phyloP scores from a whole-genome alignment of 1,140 invertebrate genomes.

The Camponotus vicinus region DNA sequence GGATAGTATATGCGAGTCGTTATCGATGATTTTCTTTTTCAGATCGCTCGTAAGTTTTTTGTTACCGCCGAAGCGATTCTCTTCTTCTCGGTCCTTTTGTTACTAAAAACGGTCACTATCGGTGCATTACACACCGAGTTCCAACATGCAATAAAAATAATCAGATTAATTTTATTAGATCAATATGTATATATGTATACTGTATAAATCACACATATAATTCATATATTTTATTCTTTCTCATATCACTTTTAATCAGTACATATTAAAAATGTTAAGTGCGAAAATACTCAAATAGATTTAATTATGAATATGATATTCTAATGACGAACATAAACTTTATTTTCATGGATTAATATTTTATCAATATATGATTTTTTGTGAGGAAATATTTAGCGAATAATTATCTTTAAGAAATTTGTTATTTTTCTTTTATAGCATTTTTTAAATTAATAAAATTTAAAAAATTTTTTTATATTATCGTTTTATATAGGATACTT shows the following conservation, averaged over 20 bases:
- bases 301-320: neutral
- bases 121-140: neutral
- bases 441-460: no score
- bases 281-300: neutral
- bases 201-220: neutral
- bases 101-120: neutral
- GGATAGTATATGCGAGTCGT: constrained; percentile 58
- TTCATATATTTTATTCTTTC: neutral
- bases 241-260: neutral
- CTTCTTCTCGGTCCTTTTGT: neutral
- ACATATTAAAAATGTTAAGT: neutral
- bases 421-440: no score
- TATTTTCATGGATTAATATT: no score
- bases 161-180: constrained; percentile 4
- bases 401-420: no score
- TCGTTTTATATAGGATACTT: neutral
- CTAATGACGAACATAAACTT: neutral
- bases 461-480: no score
- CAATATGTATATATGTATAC: neutral
- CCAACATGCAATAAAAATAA: neutral
- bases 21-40: constrained; percentile 55
- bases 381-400: neutral
- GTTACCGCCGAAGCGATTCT: constrained; percentile 4
- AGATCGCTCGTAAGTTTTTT: constrained; percentile 51
- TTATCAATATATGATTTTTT: neutral